Evolutionary conservation across 2,113 vertebrate genomes (phyloP).

Genomic region (Ptyas mucosa): DNA sequence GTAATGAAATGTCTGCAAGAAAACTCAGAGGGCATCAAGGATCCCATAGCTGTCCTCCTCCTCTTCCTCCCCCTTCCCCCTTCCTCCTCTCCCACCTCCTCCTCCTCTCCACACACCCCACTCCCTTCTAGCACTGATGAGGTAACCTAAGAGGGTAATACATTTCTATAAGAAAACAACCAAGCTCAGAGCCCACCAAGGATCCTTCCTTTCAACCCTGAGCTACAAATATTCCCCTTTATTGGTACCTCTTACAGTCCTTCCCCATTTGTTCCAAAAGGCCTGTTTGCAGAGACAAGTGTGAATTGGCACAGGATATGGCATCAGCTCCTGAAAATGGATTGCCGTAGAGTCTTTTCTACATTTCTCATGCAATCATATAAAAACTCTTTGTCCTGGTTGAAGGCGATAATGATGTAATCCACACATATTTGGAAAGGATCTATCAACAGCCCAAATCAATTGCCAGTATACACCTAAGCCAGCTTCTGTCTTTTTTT

Average conservation of each 20-base stretch:
- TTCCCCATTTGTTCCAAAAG: background rate
- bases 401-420: background rate
- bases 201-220: background rate
- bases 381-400: background rate
- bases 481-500: background rate
- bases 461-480: background rate
- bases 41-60: too few relatives aligned
- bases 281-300: background rate
- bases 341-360: background rate
- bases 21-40: background rate
- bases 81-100: too few relatives aligned
- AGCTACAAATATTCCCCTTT: background rate
- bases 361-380: background rate
- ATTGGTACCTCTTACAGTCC: background rate
- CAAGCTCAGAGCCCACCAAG: background rate
- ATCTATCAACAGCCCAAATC: background rate
- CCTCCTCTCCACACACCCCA: too few relatives aligned
- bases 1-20: background rate
- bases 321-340: background rate
- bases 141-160: too few relatives aligned
- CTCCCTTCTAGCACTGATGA: too few relatives aligned
- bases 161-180: too few relatives aligned
- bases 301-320: background rate
- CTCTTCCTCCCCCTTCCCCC: too few relatives aligned
- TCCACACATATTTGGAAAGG: background rate